These are phyloP conservation scores for Nyctalus aviator DNA, from an alignment of 2,797 vertebrate genomes.

Conservation along the genomic window DNA sequence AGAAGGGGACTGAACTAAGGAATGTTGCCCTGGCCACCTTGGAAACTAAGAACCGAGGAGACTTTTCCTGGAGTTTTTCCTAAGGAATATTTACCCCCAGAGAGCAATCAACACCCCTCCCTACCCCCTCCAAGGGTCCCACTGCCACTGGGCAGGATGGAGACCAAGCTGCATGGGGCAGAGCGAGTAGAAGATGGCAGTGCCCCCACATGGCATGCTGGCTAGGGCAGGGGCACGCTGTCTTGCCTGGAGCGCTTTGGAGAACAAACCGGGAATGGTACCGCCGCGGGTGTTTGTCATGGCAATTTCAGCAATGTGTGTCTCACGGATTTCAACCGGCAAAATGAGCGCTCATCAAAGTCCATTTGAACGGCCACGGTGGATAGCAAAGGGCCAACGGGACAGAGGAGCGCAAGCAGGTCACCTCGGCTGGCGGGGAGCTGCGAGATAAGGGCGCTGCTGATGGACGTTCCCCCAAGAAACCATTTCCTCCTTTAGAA, in stretches of 20 bases:
- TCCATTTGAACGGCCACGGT: constrained; percentile 63
- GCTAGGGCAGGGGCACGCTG: neutral
- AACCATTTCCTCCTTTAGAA: neutral
- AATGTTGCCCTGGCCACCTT: neutral
- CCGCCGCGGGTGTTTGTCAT: constrained; percentile 46
- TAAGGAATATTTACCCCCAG: neutral
- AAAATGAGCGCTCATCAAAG: constrained; percentile 74
- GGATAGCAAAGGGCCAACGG: neutral
- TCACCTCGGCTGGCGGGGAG: neutral
- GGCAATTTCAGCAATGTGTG: neutral
- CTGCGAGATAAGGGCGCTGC: neutral
- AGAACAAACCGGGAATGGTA: constrained; percentile 58
- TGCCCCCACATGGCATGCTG: fast-evolving
- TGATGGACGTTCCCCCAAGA: neutral
- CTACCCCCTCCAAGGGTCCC: neutral
- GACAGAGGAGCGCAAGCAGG: neutral
- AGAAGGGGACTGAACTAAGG: neutral
- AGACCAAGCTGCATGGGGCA: fast-evolving
- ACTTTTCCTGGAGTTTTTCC: neutral
- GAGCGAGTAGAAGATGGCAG: fast-evolving
- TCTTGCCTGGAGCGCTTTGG: constrained; percentile 43
- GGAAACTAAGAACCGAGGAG: neutral
- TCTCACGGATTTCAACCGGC: constrained; percentile 48
- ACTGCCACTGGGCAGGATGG: fast-evolving
- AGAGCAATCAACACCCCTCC: fast-evolving